Evolutionary conservation across 2,888 invertebrate species (phyloP).

Genomic region (Synanthedon formicaeformis): DNA sequence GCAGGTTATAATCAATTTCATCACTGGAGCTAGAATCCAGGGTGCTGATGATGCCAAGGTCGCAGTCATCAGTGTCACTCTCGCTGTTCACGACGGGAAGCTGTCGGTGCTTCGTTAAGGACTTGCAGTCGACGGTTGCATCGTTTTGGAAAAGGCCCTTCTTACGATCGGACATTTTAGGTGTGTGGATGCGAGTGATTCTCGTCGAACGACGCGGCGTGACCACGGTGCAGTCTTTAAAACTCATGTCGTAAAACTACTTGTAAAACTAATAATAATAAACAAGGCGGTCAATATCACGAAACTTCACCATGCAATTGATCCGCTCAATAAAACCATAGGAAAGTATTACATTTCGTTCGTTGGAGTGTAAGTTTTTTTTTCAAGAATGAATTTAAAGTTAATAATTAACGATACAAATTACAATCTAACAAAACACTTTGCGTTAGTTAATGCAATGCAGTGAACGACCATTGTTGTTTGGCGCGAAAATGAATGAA

Average conservation of each 20-base stretch:
- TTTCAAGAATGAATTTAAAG: too few relatives aligned
- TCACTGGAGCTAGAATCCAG: slow-evolving; percentile 63
- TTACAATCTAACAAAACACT: too few relatives aligned
- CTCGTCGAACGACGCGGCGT: slow-evolving; percentile 55
- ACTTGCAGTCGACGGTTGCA: slow-evolving; percentile 33
- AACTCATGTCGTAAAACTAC: slow-evolving; percentile 8
- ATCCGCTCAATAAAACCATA: not conserved
- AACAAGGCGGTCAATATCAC: slow-evolving; percentile 12
- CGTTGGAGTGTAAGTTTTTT: too few relatives aligned
- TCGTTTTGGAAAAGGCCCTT: slow-evolving; percentile 71
- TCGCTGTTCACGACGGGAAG: slow-evolving; percentile 59
- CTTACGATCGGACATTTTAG: slow-evolving; percentile 73
- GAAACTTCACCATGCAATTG: slow-evolving; percentile 5
- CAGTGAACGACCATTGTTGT: slow-evolving; percentile 49
- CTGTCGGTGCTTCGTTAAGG: slow-evolving; percentile 48
- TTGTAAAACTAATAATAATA: slow-evolving; percentile 10
- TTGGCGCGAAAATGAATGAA: slow-evolving; percentile 68
- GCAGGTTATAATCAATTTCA: slow-evolving; percentile 43
- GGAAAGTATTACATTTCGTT: too few relatives aligned
- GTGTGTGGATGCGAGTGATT: slow-evolving; percentile 56
- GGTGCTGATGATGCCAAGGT: slow-evolving; percentile 71
- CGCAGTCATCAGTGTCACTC: slow-evolving; percentile 64
- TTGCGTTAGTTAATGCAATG: too few relatives aligned
- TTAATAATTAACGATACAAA: too few relatives aligned
- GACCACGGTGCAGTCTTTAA: slow-evolving; percentile 38